A percentile compares a stretch with the other conserved stretches of the same genome.
These are phyloP conservation scores for Eilema griseolum DNA, from an alignment of 2,888 invertebrate species.

Conservation along the genomic window DNA sequence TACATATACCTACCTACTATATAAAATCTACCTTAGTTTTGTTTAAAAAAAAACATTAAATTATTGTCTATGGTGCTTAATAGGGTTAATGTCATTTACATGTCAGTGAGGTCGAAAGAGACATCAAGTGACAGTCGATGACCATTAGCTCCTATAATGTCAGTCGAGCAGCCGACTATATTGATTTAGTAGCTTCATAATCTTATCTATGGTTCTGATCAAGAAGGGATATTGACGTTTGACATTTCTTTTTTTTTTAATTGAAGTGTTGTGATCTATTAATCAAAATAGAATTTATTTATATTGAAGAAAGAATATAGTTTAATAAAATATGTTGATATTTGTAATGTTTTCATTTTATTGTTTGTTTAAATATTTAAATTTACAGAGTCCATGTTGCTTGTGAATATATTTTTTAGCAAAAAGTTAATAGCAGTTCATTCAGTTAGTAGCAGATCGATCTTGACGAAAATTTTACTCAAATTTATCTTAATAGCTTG, in stretches of 20 bases:
- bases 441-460: too few relatives aligned
- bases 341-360: too few relatives aligned
- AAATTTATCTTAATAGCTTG: too few relatives aligned
- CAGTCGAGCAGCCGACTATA: slow-evolving; percentile 33
- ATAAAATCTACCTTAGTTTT: not conserved
- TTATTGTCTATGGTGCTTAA: slow-evolving; percentile 18
- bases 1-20: not conserved
- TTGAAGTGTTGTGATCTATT: slow-evolving; percentile 15
- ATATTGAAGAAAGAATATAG: not conserved
- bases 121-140: slow-evolving; percentile 39
- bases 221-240: slow-evolving; percentile 5
- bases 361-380: too few relatives aligned
- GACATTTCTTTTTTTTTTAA: slow-evolving; percentile 12
- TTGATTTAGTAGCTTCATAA: slow-evolving; percentile 41
- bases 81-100: slow-evolving; percentile 31
- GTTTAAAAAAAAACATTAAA: not conserved
- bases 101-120: slow-evolving; percentile 37
- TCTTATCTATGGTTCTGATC: slow-evolving; percentile 22
- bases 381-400: too few relatives aligned
- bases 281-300: slow-evolving; percentile 9
- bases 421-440: too few relatives aligned
- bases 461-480: too few relatives aligned
- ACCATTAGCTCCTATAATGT: slow-evolving; percentile 44
- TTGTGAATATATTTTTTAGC: too few relatives aligned
- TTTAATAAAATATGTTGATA: not conserved